Conservation (phyloP, 2,888 invertebrate species). For the Beris morrisii region DNA sequence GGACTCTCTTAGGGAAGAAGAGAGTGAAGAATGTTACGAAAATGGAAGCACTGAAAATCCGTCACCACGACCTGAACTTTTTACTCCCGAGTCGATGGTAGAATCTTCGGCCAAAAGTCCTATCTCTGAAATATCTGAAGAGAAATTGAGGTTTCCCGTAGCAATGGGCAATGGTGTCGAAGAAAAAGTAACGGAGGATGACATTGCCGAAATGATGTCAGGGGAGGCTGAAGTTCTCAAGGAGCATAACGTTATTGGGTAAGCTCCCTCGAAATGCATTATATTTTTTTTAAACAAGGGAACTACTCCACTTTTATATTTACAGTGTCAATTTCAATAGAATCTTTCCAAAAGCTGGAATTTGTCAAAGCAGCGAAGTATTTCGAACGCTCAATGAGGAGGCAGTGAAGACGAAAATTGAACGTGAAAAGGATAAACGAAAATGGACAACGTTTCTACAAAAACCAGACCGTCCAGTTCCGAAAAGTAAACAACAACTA, state of each 20-base stretch:
- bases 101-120: not conserved
- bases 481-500: conserved; percentile 54
- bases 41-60: not conserved
- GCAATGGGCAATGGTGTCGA: conserved; percentile 42
- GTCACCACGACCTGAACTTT: not conserved
- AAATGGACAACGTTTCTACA: conserved; percentile 76
- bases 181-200: conserved; percentile 63
- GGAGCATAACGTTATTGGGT: conserved; percentile 72
- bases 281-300: conserved; percentile 4
- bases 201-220: conserved; percentile 68
- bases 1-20: conserved; percentile 20
- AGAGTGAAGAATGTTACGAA: conserved; percentile 1
- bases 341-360: conserved; percentile 66
- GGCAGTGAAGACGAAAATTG: conserved; percentile 57
- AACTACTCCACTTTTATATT: conserved; percentile 3
- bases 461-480: conserved; percentile 71
- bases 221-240: conserved; percentile 69
- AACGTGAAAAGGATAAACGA: conserved; percentile 61
- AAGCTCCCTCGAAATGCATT: conserved; percentile 43
- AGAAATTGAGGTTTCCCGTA: not conserved
- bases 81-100: not conserved
- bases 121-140: conserved; percentile 4
- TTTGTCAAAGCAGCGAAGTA: conserved; percentile 69
- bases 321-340: conserved; percentile 69
- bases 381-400: conserved; percentile 66